Evolutionary conservation across 1,140 invertebrate species (phyloP).

Genomic region (Cydia fagiglandana): DNA sequence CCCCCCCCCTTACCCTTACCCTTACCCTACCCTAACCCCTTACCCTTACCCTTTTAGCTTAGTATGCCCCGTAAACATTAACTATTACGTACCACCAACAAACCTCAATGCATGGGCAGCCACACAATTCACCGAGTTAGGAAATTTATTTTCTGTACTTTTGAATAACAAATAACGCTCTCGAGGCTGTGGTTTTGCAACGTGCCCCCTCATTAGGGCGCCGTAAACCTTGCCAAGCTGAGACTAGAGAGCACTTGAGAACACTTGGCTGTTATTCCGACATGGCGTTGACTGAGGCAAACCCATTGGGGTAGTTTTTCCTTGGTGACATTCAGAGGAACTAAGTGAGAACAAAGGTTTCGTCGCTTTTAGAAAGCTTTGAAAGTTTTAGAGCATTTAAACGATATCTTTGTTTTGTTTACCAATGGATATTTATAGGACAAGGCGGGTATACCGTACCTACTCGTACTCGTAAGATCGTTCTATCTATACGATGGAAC

Average conservation of each 20-base stretch:
- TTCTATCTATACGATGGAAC: too few relatives aligned
- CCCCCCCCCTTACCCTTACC: too few relatives aligned
- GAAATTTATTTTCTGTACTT: constrained; percentile 25
- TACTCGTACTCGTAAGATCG: too few relatives aligned
- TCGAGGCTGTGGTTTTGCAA: constrained; percentile 17
- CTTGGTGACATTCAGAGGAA: background rate
- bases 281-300: background rate
- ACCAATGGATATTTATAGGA: too few relatives aligned
- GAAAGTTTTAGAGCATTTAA: too few relatives aligned
- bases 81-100: background rate
- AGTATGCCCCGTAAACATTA: background rate
- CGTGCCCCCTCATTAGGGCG: constrained; percentile 11
- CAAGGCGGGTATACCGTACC: too few relatives aligned
- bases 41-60: too few relatives aligned
- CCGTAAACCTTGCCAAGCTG: constrained; percentile 1
- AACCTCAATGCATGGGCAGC: background rate
- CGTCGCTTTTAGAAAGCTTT: too few relatives aligned
- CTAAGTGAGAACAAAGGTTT: too few relatives aligned
- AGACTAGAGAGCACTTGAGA: constrained; percentile 4
- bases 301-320: background rate
- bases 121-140: background rate
- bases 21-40: too few relatives aligned
- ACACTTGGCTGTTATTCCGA: background rate
- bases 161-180: constrained; percentile 22
- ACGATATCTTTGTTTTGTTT: too few relatives aligned